Evolutionary conservation across 2,888 invertebrate species (phyloP).

Genomic region (Acleris emargana): DNA sequence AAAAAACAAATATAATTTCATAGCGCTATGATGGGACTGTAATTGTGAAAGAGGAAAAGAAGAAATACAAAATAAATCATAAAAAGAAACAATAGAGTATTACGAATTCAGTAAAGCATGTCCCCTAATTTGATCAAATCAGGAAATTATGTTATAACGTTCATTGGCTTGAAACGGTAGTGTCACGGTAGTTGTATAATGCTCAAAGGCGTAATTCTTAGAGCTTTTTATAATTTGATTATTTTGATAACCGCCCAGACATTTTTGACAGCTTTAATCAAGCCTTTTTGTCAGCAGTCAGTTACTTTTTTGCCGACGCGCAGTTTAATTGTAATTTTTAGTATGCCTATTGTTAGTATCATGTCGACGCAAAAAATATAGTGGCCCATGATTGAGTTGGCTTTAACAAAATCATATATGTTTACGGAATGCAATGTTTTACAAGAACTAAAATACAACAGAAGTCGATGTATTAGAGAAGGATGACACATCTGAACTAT

Average conservation of each 20-base stretch:
- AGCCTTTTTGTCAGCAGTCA: constrained; percentile 24
- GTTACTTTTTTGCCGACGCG: constrained; percentile 16
- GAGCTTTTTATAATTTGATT: constrained; percentile 3
- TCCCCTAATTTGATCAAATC: constrained; percentile 11
- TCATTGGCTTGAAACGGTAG: constrained; percentile 6
- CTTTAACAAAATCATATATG: not conserved
- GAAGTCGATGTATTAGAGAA: not conserved
- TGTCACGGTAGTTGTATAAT: constrained; percentile 7
- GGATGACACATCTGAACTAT: not conserved
- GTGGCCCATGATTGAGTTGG: not conserved
- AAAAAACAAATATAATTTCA: not conserved
- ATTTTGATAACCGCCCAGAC: constrained; percentile 27
- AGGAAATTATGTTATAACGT: constrained; percentile 7
- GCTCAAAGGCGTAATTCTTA: not conserved
- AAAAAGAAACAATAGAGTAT: not conserved
- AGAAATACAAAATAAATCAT: not conserved
- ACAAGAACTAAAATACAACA: not conserved
- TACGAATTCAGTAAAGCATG: constrained; percentile 6
- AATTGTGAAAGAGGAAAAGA: too few relatives aligned
- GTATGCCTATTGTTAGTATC: constrained; percentile 17
- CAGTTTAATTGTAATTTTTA: constrained; percentile 11
- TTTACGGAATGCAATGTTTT: not conserved
- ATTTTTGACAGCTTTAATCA: constrained; percentile 36
- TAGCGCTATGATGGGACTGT: not conserved
- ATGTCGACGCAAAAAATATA: constrained; percentile 12